Evolutionary conservation across 2,113 vertebrate species (phyloP).

Genomic region (Oxyura jamaicensis): DNA sequence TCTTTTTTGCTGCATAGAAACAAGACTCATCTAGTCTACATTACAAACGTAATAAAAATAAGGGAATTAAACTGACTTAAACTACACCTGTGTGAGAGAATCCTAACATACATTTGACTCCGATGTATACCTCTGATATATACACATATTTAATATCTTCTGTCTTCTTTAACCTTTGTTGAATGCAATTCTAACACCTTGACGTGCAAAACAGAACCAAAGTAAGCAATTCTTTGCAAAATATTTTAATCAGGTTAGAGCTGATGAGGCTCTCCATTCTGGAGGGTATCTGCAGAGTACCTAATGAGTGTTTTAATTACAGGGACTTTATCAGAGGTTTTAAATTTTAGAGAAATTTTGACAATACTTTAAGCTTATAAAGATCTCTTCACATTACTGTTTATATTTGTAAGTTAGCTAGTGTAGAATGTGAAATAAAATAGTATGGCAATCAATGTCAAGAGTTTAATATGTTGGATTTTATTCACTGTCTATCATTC

Average conservation of each 20-base stretch:
- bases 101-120: neutral
- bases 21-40: neutral
- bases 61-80: neutral
- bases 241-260: neutral
- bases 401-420: conserved; percentile 23
- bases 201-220: neutral
- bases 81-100: neutral
- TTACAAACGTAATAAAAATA: neutral
- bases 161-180: neutral
- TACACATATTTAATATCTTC: neutral
- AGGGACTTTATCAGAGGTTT: neutral
- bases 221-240: conserved; percentile 7
- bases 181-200: neutral
- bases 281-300: neutral
- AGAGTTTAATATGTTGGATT: neutral
- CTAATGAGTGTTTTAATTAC: neutral
- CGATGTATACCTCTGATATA: neutral
- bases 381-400: neutral
- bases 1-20: neutral
- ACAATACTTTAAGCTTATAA: neutral
- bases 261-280: neutral
- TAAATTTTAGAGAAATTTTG: conserved; percentile 16
- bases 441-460: neutral
- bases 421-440: neutral
- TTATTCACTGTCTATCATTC: neutral